Base-by-base conservation (phyloP, 2,797 vertebrate genomes). In the Geotrypetes seraphini region DNA sequence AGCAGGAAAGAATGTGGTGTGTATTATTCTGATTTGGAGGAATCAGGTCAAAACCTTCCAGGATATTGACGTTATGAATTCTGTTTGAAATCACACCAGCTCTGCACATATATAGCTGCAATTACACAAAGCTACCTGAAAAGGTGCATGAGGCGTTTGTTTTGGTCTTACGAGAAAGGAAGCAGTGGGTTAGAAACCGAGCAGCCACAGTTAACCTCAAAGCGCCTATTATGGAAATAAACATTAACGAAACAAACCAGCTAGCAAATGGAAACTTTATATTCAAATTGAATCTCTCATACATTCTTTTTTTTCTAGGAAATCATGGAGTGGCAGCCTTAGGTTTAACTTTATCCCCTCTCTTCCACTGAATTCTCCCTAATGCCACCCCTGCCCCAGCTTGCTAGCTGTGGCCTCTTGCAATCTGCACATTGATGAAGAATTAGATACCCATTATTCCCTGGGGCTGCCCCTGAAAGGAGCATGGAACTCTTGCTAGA, bases 111-210 rank as follows among this genome's bases (percentile, higher is more conserved):
- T 55, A 61, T 77, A 75, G 49, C 39, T 43, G 55, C 35, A 51
- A 30, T 44, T 44, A 40, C 44, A 48, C 34, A 58, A 57, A 25
- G 50, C 48, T 54, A 60, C 60, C 56, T 71, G 60, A 77, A 72
- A n/a, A 63, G 63, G 59, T 55, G 39, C 43, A 34, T 19, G 63
- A 61, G 56, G 45, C 53, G 74, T 63, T 75, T 85, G 73, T 85
- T 83, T 83, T 85, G 81, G 71, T 72, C 78, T 83, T 73, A 78
- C 71, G 50, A 79, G 75, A 83, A 81, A 75, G 79, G 82, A 85
- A 81, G 59, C 36, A 54, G 81, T 79, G 69, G 82, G 79, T 67
- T 73, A 69, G 55, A 60, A 16, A 66, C 56, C 64, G 50, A 73
- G 71, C 63, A 65, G 77, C 55, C 34, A 59, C 41, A 60, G 34